These are phyloP conservation scores for Drosophila littoralis DNA, from an alignment of 1,140 invertebrate genomes.

Conservation along the genomic window DNA sequence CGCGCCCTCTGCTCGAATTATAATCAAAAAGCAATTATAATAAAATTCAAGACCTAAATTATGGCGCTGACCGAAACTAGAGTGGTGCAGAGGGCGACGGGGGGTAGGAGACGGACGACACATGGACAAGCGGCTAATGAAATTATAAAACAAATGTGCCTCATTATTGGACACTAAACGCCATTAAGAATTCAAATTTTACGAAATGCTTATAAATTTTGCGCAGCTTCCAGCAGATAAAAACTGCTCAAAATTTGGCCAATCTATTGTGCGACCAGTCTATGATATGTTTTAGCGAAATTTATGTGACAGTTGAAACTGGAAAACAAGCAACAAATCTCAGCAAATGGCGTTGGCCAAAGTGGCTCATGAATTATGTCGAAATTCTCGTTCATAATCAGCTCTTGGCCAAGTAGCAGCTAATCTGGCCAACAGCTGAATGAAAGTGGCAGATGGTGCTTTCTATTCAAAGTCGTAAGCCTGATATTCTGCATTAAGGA, in stretches of 20 bases:
- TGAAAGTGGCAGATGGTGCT: conserved; percentile 20
- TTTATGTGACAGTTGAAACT: conserved; percentile 78
- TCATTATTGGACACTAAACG: conserved; percentile 81
- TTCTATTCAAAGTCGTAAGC: conserved; percentile 8
- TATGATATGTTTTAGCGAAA: conserved; percentile 53
- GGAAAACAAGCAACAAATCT: conserved; percentile 79
- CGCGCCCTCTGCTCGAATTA: conserved; percentile 60
- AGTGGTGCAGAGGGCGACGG: background rate
- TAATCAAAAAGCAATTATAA: conserved; percentile 79
- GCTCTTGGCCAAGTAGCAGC: conserved; percentile 10
- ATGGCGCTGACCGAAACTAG: conserved; percentile 28
- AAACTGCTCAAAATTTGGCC: conserved; percentile 24
- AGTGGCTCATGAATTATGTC: conserved; percentile 71
- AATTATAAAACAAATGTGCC: conserved; percentile 82
- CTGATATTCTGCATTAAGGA: too few relatives aligned
- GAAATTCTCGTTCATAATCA: conserved; percentile 7
- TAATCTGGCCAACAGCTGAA: conserved; percentile 9
- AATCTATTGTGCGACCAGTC: conserved; percentile 25
- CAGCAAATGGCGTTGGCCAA: conserved; percentile 64
- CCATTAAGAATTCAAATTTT: conserved; percentile 80
- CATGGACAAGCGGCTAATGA: conserved; percentile 72
- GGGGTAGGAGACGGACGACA: background rate
- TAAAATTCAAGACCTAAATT: conserved; percentile 55
- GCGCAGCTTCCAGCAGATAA: conserved; percentile 12
- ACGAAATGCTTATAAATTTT: conserved; percentile 56